Conservation (phyloP, 30 jellyfish, hydroid and myxozoan species). For the Chironex yamaguchii region DNA sequence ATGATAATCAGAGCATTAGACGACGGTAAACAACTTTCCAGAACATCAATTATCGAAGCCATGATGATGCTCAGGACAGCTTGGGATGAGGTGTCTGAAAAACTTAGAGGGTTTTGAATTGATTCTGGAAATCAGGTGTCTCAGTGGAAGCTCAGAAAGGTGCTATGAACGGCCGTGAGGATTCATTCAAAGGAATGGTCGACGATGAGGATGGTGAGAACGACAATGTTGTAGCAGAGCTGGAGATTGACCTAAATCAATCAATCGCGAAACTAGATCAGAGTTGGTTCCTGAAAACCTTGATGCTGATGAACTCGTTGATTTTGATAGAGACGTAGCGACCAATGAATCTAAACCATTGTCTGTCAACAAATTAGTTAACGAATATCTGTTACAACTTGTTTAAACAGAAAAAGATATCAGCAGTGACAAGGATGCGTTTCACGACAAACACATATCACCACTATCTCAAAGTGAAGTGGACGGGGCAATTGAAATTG, state of each 20-base stretch:
- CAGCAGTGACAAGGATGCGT: constrained; percentile 67
- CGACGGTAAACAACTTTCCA: constrained; percentile 9
- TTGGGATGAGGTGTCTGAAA: constrained; percentile 10
- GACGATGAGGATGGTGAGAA: constrained; percentile 60
- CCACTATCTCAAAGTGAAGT: neutral
- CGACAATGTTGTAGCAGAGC: constrained; percentile 58
- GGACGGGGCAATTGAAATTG: constrained; percentile 50
- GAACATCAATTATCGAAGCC: constrained; percentile 45
- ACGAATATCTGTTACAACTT: constrained; percentile 35
- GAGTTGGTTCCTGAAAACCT: constrained; percentile 64
- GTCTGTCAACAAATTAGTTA: constrained; percentile 48
- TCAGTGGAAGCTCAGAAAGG: constrained; percentile 45
- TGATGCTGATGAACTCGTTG: constrained; percentile 60
- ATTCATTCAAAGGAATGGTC: constrained; percentile 51
- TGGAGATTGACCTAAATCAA: constrained; percentile 59
- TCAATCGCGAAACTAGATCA: constrained; percentile 66
- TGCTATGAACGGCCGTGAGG: constrained; percentile 39
- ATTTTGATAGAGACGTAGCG: constrained; percentile 42
- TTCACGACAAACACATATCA: too few relatives aligned
- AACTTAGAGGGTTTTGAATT: neutral
- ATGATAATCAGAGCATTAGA: constrained; percentile 21
- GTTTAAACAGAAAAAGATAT: constrained; percentile 4
- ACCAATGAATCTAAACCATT: constrained; percentile 61
- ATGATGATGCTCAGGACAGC: constrained; percentile 57
- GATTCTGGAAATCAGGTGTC: constrained; percentile 1